These are phyloP conservation scores for Martes flavigula DNA, from an alignment of 2,797 vertebrate genomes.

Conservation along the genomic window DNA sequence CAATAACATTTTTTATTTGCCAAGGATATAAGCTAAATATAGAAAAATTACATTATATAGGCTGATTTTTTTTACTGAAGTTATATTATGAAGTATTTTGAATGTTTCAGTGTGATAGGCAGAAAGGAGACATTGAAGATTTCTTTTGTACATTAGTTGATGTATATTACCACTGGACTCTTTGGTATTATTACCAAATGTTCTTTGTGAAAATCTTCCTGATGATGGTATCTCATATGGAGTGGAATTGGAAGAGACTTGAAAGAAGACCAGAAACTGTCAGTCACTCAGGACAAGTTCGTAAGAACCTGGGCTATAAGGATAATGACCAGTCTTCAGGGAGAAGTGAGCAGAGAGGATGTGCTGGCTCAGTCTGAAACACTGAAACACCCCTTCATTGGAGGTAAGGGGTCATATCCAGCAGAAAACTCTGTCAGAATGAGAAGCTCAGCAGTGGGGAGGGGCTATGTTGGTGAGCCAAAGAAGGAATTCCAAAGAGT, in stretches of 20 bases:
- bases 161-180: neutral
- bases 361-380: neutral
- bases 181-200: neutral
- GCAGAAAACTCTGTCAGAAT: neutral
- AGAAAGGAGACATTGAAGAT: neutral
- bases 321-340: neutral
- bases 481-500: neutral
- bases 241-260: neutral
- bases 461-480: neutral
- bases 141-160: neutral
- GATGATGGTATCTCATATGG: neutral
- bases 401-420: neutral
- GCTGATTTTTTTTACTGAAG: neutral
- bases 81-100: neutral
- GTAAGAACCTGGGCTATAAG: neutral
- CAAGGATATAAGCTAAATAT: conserved; percentile 4
- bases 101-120: neutral
- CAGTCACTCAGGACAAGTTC: neutral
- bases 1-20: neutral
- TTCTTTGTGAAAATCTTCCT: conserved; percentile 16
- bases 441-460: neutral
- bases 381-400: neutral
- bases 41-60: neutral
- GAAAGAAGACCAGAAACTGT: neutral
- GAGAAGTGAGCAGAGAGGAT: neutral